Percentiles rank a stretch among this genome's conserved stretches.
Conservation (phyloP, 2,113 vertebrate genomes). For the Notarius lentiginosus region DNA sequence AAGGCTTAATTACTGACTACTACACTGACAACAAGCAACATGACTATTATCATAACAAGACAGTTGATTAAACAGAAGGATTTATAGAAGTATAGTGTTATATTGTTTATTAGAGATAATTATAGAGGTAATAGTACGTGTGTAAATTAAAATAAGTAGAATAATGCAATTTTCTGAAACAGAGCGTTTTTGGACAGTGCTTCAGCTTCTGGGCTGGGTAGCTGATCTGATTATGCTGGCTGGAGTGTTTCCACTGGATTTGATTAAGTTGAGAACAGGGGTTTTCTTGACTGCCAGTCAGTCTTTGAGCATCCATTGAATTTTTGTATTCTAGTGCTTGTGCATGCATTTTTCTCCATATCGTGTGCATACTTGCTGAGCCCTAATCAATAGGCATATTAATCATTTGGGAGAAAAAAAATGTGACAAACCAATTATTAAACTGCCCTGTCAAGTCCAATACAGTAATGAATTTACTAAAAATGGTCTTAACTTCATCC, state of each 20-base stretch:
- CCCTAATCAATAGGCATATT: conserved; percentile 80
- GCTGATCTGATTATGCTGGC: conserved; percentile 9
- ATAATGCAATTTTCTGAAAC: not conserved
- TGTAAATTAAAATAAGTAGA: not conserved
- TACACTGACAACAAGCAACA: not conserved
- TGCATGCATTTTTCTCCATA: conserved; percentile 65
- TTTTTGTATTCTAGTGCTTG: conserved; percentile 64
- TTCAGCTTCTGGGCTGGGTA: no score
- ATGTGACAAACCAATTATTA: conserved; percentile 83
- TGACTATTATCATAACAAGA: not conserved
- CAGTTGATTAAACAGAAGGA: not conserved
- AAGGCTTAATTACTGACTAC: not conserved
- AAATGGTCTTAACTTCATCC: conserved; percentile 77
- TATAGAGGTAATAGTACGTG: not conserved
- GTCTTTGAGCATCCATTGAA: conserved; percentile 63
- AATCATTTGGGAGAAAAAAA: conserved; percentile 73
- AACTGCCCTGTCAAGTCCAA: conserved; percentile 79
- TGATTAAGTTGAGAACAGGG: conserved; percentile 64
- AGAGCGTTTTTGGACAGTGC: not conserved
- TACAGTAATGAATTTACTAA: conserved; percentile 82
- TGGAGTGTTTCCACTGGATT: conserved; percentile 41
- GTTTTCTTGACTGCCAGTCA: conserved; percentile 62
- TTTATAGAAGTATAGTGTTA: not conserved
- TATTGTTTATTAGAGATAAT: not conserved
- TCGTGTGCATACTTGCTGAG: conserved; percentile 53